Evolutionary conservation across 1,140 invertebrate genomes (phyloP), one percentile per base, ranked within the genome.

Genomic region (Pentalonia nigronervosa): DNA sequence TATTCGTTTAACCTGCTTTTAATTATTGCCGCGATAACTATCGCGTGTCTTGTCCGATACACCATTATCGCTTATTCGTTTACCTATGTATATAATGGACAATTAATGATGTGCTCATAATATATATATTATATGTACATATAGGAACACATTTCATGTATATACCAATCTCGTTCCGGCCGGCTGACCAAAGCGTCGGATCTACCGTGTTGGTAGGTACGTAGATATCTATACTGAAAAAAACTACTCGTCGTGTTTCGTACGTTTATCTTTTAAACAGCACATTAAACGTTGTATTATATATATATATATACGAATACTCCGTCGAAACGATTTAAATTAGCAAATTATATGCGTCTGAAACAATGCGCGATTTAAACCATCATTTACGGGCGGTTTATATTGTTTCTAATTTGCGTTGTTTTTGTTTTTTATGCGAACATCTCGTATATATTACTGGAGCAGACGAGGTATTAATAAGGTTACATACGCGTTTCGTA

Each of bases 21-120:
- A 91, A 91, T 91, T 81, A 47, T 91, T 91, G 47, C 45, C 17
- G 36, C 14, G 90, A 91, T 91, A 91, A 91, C 81, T 76, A 81
- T 91, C 90, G 36, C 23, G 90, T 91, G 47, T 50, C 47, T 50
- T n/a, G n/a, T 88, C 84, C 84, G 45, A 53, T 50, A 50, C 20
- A 34, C 60, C n/a, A 41, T 36, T 90, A 90, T 60, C 50, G 25
- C 41, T n/a, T 56, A 48, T 88, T n/a, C 36, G 7, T n/a, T 2
- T 50, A 88, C n/a, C 83, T 45, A 41, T 21, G 17, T 21, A 50
- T 53, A 60, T 56, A 90, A 60, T 60, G 90, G 90, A 91, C 90
- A 41, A 53, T 21, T 23, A 81, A 47, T 76, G 67, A 91, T 60
- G 89, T 90, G n/a, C 23, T n/a, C 25, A 41, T 90, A 41, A 53